These are phyloP conservation scores for Podotricha telesiphe DNA, from an alignment of 2,888 invertebrate genomes.

Conservation along the genomic window DNA sequence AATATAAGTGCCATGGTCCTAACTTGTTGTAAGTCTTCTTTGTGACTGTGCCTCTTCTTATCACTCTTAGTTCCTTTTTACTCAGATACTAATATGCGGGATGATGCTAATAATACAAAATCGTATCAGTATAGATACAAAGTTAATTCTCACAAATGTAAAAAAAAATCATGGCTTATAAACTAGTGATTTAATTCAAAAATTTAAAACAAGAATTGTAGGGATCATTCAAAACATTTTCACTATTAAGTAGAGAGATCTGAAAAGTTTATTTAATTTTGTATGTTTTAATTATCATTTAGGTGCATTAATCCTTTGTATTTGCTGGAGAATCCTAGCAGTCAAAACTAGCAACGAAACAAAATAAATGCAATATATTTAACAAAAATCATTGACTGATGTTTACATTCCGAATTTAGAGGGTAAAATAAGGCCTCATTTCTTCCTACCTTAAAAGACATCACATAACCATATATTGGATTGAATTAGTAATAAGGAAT, in stretches of 20 bases:
- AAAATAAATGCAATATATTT: conserved; percentile 32
- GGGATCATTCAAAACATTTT: conserved; percentile 1
- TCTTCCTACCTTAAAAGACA: conserved; percentile 35
- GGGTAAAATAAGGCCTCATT: conserved; percentile 42
- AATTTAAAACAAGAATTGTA: background rate
- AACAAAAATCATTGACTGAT: conserved; percentile 6
- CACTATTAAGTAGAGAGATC: background rate
- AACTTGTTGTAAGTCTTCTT: background rate
- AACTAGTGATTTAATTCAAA: background rate
- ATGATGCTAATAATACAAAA: background rate
- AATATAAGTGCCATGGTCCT: background rate
- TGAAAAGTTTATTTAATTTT: background rate
- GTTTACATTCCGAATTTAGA: conserved; percentile 33
- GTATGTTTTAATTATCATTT: background rate
- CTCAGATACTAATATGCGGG: background rate
- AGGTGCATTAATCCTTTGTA: conserved; percentile 28
- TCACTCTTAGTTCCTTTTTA: background rate
- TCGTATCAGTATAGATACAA: background rate
- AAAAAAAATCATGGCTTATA: background rate
- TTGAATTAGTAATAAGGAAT: conserved; percentile 23
- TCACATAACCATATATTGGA: conserved; percentile 27
- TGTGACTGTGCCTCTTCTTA: background rate
- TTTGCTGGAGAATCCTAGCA: conserved; percentile 20
- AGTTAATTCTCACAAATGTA: background rate
- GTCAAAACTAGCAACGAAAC: conserved; percentile 30